Base-by-base conservation (phyloP, 1,140 invertebrate genomes). In the Amphibalanus amphitrite region DNA sequence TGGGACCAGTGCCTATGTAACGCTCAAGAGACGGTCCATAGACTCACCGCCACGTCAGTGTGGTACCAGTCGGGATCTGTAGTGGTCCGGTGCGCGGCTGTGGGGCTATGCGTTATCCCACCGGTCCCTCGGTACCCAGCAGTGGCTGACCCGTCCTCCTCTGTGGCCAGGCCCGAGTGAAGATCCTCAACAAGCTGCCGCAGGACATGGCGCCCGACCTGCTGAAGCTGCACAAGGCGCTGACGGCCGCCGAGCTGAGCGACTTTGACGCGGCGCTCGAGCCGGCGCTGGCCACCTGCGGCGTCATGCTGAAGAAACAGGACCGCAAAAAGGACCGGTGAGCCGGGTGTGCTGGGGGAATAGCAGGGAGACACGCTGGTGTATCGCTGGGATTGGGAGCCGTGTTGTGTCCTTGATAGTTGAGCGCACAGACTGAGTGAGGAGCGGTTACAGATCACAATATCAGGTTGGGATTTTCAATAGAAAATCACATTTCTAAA, bases 301-400 rank as follows among this genome's bases (percentile, higher is more conserved):
- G 91, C 77, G 90, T 91, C 74, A 88, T 96, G 82, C 79, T 93
- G 64, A 92, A 89, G 75, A 96, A 95, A 81, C 85, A 87, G 72
- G 91, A 95, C 78, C 92, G 92, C 76, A 93, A 91, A 77, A 91
- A 90, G 78, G 91, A 94, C 82, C 86, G 86, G 81, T 85, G n/a
- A n/a, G n/a, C n/a, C n/a, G n/a, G n/a, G n/a, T n/a, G n/a, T n/a
- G n/a, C n/a, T 80, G 75, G 70, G 73, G 47, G 38, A 17, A 17
- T 6, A 17, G 38, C 68, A 70, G 70, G 67, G n/a, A 25, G 15
- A 47, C 67, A 13, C 69, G 33, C 38, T 70, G 38, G 29, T 38
- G 6, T 8, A 38, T 8, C 38, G 38, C 17, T 38, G 38, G n/a
- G n/a, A n/a, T n/a, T n/a, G 6, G 38, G 38, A 6, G 38, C 38